These are phyloP conservation scores for Epicampocera succincta DNA, from an alignment of 2,888 invertebrate genomes.

Conservation along the genomic window DNA sequence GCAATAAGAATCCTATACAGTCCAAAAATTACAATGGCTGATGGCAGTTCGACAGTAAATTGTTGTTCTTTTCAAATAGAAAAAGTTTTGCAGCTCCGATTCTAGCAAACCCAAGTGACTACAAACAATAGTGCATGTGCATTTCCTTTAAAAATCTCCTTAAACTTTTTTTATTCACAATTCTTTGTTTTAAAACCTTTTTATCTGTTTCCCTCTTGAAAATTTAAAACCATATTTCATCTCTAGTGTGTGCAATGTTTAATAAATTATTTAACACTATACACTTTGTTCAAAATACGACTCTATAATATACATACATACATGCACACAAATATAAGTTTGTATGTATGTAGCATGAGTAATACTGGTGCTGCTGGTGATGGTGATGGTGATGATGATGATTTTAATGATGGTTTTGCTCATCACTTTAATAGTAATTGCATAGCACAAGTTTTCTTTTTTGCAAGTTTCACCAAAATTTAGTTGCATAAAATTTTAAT, in stretches of 20 bases:
- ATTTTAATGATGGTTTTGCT: slow-evolving; percentile 27
- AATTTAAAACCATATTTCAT: background rate
- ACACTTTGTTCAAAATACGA: slow-evolving; percentile 51
- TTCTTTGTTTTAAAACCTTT: background rate
- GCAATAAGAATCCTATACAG: no score
- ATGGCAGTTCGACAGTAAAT: no score
- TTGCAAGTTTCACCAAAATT: slow-evolving; percentile 15
- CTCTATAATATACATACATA: no score
- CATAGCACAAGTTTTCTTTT: slow-evolving; percentile 12
- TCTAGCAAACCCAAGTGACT: no score
- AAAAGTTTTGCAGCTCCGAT: no score
- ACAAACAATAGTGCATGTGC: no score
- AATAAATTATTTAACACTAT: slow-evolving; percentile 55
- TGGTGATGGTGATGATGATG: slow-evolving; percentile 42
- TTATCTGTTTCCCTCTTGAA: background rate
- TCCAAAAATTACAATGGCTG: no score
- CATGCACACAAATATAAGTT: no score
- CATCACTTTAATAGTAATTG: slow-evolving; percentile 28
- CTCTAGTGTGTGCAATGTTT: slow-evolving; percentile 6
- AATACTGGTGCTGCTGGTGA: background rate
- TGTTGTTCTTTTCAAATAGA: no score
- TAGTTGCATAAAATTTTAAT: slow-evolving; percentile 49
- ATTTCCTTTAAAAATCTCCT: no score
- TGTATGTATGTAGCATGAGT: no score
- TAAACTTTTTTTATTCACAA: background rate